These are phyloP conservation scores for Tolmerus cingulatus DNA, from an alignment of 2,888 invertebrate genomes.

Conservation along the genomic window DNA sequence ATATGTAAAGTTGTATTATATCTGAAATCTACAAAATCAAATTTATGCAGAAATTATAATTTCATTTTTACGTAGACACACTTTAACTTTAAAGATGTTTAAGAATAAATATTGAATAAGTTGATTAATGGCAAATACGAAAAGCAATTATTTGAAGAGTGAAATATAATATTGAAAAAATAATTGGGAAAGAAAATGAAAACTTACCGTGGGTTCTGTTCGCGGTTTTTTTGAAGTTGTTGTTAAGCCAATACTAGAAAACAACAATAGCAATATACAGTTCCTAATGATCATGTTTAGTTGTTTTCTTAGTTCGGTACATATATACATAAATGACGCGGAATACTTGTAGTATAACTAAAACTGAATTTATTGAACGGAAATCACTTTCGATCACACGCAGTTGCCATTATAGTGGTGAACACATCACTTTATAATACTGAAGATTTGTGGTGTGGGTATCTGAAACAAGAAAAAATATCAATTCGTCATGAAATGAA, in stretches of 20 bases:
- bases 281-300: conserved; percentile 38
- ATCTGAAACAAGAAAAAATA: background rate
- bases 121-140: background rate
- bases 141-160: background rate
- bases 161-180: background rate
- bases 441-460: background rate
- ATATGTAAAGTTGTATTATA: background rate
- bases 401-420: conserved; percentile 15
- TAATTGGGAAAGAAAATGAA: background rate
- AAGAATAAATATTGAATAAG: background rate
- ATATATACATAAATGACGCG: background rate
- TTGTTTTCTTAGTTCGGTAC: background rate
- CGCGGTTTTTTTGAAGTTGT: background rate
- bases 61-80: too few relatives aligned
- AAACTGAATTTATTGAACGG: background rate
- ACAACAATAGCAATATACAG: conserved; percentile 6
- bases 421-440: conserved; percentile 1
- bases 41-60: too few relatives aligned
- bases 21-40: background rate
- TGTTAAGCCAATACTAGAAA: conserved; percentile 21
- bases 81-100: background rate
- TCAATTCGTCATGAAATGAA: background rate
- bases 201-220: conserved; percentile 39
- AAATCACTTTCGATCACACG: conserved; percentile 25
- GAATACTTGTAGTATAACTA: conserved; percentile 6